These are phyloP conservation scores for Chondrilla cf. caribensis DNA, from an alignment of 37 sponge, comb jelly and placozoan species.

Conservation along the genomic window DNA sequence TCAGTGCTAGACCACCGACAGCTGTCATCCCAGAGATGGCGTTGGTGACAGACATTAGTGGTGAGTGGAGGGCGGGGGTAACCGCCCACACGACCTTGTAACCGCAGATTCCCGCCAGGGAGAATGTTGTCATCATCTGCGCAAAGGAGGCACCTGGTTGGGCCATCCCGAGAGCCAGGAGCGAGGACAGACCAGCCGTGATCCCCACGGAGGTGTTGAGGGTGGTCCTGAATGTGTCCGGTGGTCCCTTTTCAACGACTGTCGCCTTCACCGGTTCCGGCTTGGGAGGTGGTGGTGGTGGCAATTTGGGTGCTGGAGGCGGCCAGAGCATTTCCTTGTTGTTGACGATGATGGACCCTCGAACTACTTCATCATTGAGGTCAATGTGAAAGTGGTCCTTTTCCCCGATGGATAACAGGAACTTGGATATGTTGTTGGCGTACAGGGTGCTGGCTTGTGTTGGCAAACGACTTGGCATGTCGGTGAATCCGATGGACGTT, in stretches of 20 bases:
- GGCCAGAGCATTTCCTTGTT: slow-evolving; percentile 81
- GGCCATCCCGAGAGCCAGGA: slow-evolving; percentile 68
- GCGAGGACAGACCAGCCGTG: slow-evolving; percentile 76
- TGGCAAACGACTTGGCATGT: slow-evolving; percentile 84
- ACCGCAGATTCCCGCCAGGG: slow-evolving; percentile 87
- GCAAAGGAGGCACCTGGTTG: slow-evolving; percentile 81
- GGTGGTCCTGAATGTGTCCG: slow-evolving; percentile 56
- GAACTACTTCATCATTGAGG: slow-evolving; percentile 88
- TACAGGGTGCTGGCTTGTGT: slow-evolving; percentile 90
- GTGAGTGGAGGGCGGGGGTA: slow-evolving; percentile 94
- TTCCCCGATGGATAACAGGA: slow-evolving; percentile 63
- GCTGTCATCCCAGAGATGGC: slow-evolving; percentile 96
- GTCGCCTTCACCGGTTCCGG: slow-evolving; percentile 57
- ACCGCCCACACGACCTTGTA: slow-evolving; percentile 95
- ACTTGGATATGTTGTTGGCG: slow-evolving; percentile 87
- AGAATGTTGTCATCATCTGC: slow-evolving; percentile 85
- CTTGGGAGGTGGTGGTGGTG: slow-evolving; percentile 12
- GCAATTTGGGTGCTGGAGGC: slow-evolving; percentile 62
- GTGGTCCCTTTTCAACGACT: slow-evolving; percentile 37
- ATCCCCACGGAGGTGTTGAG: slow-evolving; percentile 41
- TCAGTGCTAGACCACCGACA: slow-evolving; percentile 86
- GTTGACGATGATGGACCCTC: slow-evolving; percentile 75
- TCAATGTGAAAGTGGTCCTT: slow-evolving; percentile 57
- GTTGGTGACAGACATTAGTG: slow-evolving; percentile 96
- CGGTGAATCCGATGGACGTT: slow-evolving; percentile 90